Base-by-base conservation (phyloP, 2,797 vertebrate genomes). In the Holocentrus rufus region DNA sequence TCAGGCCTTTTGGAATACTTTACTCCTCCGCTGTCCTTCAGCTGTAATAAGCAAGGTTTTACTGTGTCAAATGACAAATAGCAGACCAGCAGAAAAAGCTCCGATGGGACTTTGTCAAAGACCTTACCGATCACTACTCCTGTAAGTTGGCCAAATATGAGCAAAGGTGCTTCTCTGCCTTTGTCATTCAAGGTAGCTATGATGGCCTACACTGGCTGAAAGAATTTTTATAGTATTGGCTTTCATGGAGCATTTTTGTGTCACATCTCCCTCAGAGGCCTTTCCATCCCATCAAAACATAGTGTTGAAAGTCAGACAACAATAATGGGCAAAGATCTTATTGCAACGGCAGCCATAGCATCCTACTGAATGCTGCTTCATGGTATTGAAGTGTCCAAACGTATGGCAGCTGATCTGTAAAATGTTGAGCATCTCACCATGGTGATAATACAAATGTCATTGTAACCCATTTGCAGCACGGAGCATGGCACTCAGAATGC, bases 11-110 rank as follows among this genome's bases (percentile, higher is more conserved):
- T 17, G 9, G 54, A 42, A 54, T 7, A 56, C 5, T 25, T 52
- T 42, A 42, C 17, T 22, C 25, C 56, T 78, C 50, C 63, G 53
- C 30, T 75, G 76, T 31, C 70, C 52, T 52, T 10, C 6, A 49
- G 55, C 54, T 65, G 65, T 5, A 79, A 69, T 57, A 77, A 72
- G 36, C 74, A 73, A 73, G 30, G 49, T 72, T 86, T 81, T 69
- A 58, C 34, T 39, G 27, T n/a, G 39, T 67, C 25, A 47, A 60
- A 17, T 7, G 17, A 17, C 34, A 66, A 60, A 63, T 36, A 14
- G n/a, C 42, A 3, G 7, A 67, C 25, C 8, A 47, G 4, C 25
- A 22, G 15, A 65, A 7, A n/a, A 46, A 13, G 46, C 6, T 5
- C 46, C 46, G 18, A 47, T 1, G 18, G 18, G 46, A 47, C 4